Conservation (phyloP, 2,888 invertebrate species). For the Galeruca laticollis region DNA sequence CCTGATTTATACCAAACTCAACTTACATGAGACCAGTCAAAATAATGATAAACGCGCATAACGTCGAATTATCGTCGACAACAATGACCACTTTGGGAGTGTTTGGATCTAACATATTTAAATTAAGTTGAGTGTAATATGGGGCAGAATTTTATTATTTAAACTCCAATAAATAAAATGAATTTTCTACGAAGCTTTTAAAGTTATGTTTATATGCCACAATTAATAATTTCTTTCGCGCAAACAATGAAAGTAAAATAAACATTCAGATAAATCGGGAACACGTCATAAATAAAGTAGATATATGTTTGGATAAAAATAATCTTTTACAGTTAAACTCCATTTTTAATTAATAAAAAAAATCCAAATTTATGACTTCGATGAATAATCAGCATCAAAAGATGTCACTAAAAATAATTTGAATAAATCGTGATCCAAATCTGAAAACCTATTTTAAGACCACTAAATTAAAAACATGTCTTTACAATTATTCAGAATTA, state of each 20-base stretch:
- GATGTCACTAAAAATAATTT: neutral
- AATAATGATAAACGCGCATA: too few relatives aligned
- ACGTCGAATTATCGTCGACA: too few relatives aligned
- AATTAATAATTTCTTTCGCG: neutral
- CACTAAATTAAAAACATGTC: neutral
- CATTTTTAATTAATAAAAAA: neutral
- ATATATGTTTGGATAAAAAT: conserved; percentile 1
- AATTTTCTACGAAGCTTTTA: neutral
- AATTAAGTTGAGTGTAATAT: too few relatives aligned
- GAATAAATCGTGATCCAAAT: neutral
- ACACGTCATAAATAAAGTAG: neutral
- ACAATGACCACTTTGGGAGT: too few relatives aligned
- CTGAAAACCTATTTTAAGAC: neutral
- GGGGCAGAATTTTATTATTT: too few relatives aligned
- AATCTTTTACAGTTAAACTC: neutral
- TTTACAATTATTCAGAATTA: neutral
- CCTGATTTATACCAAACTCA: too few relatives aligned
- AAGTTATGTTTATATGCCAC: neutral
- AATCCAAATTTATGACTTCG: neutral
- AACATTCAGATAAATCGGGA: neutral
- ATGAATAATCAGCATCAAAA: neutral
- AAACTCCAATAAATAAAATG: too few relatives aligned
- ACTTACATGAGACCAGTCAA: too few relatives aligned
- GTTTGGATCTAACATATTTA: too few relatives aligned
- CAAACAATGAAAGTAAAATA: conserved; percentile 5